Percentiles rank a stretch among this genome's conserved stretches.
phyloP scores from a whole-genome alignment of 1,140 invertebrate species.

The Trichonephila inaurata region DNA sequence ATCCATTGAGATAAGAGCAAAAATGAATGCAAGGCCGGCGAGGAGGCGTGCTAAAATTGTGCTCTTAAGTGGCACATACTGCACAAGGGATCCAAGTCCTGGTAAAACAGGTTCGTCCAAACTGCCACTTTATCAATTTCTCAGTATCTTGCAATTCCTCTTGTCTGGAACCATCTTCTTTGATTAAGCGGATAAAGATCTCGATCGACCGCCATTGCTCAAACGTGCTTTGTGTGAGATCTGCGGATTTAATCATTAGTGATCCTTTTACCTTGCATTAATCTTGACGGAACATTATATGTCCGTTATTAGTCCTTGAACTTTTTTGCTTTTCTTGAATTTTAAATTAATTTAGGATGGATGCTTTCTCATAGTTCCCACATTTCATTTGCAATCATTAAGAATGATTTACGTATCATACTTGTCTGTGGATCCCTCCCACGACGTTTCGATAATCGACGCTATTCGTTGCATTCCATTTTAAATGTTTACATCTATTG shows the following conservation, averaged over 20 bases:
- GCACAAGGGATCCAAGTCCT: slow-evolving; percentile 53
- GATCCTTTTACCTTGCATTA: slow-evolving; percentile 50
- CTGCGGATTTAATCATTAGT: slow-evolving; percentile 65
- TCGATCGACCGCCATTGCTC: slow-evolving; percentile 42
- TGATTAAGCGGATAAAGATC: slow-evolving; percentile 70
- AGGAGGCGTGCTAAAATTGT: slow-evolving; percentile 68
- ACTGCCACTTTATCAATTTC: slow-evolving; percentile 62
- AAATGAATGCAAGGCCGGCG: slow-evolving; percentile 33
- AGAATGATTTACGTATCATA: slow-evolving; percentile 53
- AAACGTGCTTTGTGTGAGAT: slow-evolving; percentile 51
- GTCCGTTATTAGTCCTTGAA: slow-evolving; percentile 50
- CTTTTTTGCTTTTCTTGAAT: slow-evolving; percentile 34
- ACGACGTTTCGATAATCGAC: slow-evolving; percentile 48
- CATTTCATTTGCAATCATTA: slow-evolving; percentile 50
- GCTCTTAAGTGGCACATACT: slow-evolving; percentile 67
- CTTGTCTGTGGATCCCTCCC: slow-evolving; percentile 62
- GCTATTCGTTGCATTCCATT: slow-evolving; percentile 33
- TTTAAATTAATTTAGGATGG: slow-evolving; percentile 34
- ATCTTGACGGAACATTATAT: slow-evolving; percentile 33
- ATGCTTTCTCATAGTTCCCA: slow-evolving; percentile 37
- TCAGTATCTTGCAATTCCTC: slow-evolving; percentile 44
- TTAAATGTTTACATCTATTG: slow-evolving; percentile 28
- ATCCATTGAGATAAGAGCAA: slow-evolving; percentile 50
- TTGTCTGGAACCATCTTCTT: slow-evolving; percentile 41
- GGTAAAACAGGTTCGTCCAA: slow-evolving; percentile 67